Percentiles rank a stretch among this genome's conserved stretches.
phyloP scores from a whole-genome alignment of 2,797 vertebrate genomes.

The Dromococcyx pavoninus region DNA sequence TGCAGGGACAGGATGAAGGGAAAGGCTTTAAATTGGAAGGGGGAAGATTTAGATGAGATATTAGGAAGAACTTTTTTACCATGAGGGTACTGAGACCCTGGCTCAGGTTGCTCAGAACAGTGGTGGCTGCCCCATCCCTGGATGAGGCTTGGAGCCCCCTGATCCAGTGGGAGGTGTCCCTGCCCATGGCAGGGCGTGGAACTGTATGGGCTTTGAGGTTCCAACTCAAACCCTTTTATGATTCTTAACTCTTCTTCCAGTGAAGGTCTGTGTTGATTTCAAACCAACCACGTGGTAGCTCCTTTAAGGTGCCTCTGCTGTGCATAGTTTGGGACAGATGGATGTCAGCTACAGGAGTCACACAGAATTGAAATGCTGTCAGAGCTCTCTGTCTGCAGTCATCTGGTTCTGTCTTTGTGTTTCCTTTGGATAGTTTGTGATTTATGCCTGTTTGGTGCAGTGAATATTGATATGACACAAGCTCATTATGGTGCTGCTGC shows the following conservation, averaged over 20 bases:
- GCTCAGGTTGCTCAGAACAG: no score
- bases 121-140: no score
- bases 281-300: background rate
- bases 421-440: slow-evolving; percentile 17
- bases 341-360: background rate
- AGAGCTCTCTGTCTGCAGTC: background rate
- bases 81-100: no score
- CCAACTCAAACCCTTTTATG: no score
- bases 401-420: background rate
- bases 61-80: no score
- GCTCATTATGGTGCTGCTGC: background rate
- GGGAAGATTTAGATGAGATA: no score
- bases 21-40: no score
- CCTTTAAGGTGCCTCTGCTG: background rate
- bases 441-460: slow-evolving; percentile 28
- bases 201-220: no score
- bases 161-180: no score
- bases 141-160: no score
- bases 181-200: no score
- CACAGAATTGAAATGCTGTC: background rate
- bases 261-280: background rate
- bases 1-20: no score
- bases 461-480: slow-evolving; percentile 30
- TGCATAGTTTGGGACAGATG: background rate
- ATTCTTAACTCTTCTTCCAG: background rate